Evolutionary conservation across 2,888 invertebrate species (phyloP), one percentile per base, ranked within the genome.

Genomic region (Drosophila diplacantha): DNA sequence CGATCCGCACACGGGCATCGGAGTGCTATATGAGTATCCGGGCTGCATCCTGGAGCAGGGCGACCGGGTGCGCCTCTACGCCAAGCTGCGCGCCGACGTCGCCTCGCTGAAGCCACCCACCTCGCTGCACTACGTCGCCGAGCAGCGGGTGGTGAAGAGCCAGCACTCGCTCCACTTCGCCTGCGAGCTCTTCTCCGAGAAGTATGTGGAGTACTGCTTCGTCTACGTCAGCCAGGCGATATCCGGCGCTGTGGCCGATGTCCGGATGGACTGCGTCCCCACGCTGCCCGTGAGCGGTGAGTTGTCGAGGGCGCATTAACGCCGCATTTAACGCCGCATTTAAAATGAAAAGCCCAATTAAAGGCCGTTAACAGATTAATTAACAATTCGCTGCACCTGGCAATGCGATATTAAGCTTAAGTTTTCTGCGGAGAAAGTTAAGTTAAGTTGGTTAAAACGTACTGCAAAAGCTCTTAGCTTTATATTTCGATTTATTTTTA

Each of bases 191-290:
- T 96, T 96, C 89, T 93, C 93, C 50, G 95, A 95, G 87, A 90
- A 93, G 50, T 95, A 92, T 85, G 93, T 95, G 26, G 95, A 95
- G 86, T 96, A 95, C 85, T 96, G 96, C 88, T 96, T 96, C 89
- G 93, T 94, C 57, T 96, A 96, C 87, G 95, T 95, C 32, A 95
- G 94, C 37, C 93, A 95, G 83, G 94, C 95, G 0, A 93, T 94
- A 72, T 94, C 93, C 0, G 95, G 95, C 0, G 95, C 95, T 0
- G 95, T 95, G 62, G 93, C 94, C 4, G 94, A 95, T 85, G 95
- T 95, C 14, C 90, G 94, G 70, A 93, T 93, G 91, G 94, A 95
- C 86, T 96, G 96, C 81, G 91, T 96, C 26, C 95, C 96, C 0
- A 95, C 95, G 0, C 89, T 94, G 71, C 94, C 95, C 0, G 91